Base-by-base conservation (phyloP, 2,797 vertebrate species). In the Caiman crocodilus region DNA sequence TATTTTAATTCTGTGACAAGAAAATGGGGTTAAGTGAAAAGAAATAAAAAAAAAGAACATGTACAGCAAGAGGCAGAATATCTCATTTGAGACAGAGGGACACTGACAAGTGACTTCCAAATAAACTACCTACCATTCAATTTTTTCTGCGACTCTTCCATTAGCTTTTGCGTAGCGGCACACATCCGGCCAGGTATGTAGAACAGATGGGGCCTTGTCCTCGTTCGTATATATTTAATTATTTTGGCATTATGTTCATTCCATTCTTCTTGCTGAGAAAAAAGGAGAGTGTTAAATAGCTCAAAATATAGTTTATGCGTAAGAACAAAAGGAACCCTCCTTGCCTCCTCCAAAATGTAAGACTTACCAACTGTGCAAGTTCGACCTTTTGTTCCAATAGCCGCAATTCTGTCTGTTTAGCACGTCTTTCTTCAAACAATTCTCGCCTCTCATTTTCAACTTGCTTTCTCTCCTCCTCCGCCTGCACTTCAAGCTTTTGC, bases 371-470 rank as follows among this genome's bases (percentile, higher is more conserved):
- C 96, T 99, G 99, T 92, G 99, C 99, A 92, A 99, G 98, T 97
- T 99, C 99, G 95, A 99, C 99, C 97, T 99, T 99, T 96, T 99
- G 99, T 87, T 99, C 99, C 93, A 99, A 97, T 79, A 99, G 98
- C 92, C 99, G 98, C 97, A 99, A 98, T 97, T 99, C 99, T 32
- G 99, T 99, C 97, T 99, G 99, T 97, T 99, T 99, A 96, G 99
- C 98, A 96, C 99, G 98, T 86, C 99, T 98, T 95, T 99, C 99
- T 91, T 99, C 99, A 98, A 99, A 99, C 21, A 99, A 97, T 94
- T 99, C 99, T 96, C 98, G 97, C 93, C 99, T 99, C 96, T 99
- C 99, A 15, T 98, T 99, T 98, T 99, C 99, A 95, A 99, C 99
- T 96, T 99, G 99, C 93, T 99, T 99, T 94, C 97, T 99, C 94